Conservation (phyloP, 1,140 invertebrate genomes). For the Drosophila sproati region DNA sequence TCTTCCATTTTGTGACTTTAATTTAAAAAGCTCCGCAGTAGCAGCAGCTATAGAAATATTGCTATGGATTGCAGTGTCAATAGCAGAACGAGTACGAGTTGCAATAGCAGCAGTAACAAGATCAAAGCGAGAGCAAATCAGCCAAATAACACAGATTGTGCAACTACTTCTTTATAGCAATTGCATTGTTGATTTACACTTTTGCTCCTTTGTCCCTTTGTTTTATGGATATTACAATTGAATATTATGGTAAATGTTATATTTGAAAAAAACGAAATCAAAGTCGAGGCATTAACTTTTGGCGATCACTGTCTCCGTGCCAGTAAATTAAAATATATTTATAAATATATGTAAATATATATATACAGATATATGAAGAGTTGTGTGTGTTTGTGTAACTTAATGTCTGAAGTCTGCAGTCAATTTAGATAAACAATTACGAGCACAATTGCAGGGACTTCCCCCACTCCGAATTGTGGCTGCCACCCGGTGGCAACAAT, state of each 20-base stretch:
- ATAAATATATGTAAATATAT: slow-evolving; percentile 27
- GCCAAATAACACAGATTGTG: background rate
- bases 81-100: no score
- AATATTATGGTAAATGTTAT: no score
- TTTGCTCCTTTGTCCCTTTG: no score
- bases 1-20: no score
- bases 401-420: slow-evolving; percentile 69
- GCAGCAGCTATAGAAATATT: no score
- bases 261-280: no score
- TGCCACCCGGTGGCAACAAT: background rate
- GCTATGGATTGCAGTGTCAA: no score
- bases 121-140: background rate
- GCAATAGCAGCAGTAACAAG: no score
- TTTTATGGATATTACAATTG: no score
- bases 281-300: slow-evolving; percentile 5
- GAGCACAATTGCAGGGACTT: slow-evolving; percentile 58
- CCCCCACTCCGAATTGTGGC: background rate
- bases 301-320: slow-evolving; percentile 20
- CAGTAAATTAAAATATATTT: background rate
- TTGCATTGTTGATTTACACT: no score
- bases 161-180: no score
- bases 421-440: slow-evolving; percentile 79
- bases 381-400: slow-evolving; percentile 6
- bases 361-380: slow-evolving; percentile 6
- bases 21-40: no score